Evolutionary conservation across 2,888 invertebrate genomes (phyloP).

Genomic region (Melieria crassipennis): DNA sequence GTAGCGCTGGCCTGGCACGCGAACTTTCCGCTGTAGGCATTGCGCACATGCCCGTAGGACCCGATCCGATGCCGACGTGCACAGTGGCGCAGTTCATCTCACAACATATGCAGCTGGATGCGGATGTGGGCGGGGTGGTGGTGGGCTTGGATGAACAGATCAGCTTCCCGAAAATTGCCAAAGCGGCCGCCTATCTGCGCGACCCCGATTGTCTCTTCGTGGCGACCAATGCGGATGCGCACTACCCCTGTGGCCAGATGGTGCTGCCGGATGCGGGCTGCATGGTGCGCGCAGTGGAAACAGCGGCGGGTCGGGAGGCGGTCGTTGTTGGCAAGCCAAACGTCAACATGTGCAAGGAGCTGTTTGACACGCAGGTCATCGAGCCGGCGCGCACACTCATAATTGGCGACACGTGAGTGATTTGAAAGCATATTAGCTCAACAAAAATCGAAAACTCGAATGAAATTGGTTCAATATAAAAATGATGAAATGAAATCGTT

Average conservation of each 20-base stretch:
- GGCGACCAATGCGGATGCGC: slow-evolving; percentile 93
- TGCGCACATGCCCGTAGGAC: slow-evolving; percentile 77
- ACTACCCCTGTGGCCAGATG: slow-evolving; percentile 80
- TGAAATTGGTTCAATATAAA: not conserved
- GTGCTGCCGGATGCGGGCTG: slow-evolving; percentile 83
- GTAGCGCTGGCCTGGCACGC: slow-evolving; percentile 80
- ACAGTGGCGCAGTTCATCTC: slow-evolving; percentile 64
- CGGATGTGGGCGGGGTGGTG: slow-evolving; percentile 89
- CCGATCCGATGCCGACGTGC: slow-evolving; percentile 71
- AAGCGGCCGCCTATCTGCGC: slow-evolving; percentile 87
- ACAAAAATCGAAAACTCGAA: too few species aligned
- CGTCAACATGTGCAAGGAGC: slow-evolving; percentile 78
- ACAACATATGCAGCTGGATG: slow-evolving; percentile 66
- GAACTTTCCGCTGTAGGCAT: slow-evolving; percentile 86
- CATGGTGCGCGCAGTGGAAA: slow-evolving; percentile 84
- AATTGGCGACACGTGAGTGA: slow-evolving; percentile 60
- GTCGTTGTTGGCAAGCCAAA: slow-evolving; percentile 91
- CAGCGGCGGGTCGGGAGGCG: slow-evolving; percentile 81
- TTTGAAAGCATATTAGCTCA: too few species aligned
- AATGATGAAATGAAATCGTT: not conserved
- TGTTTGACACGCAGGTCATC: slow-evolving; percentile 76
- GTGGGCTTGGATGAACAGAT: slow-evolving; percentile 95
- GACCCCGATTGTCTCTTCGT: slow-evolving; percentile 83
- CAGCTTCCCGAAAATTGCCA: slow-evolving; percentile 89
- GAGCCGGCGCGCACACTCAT: slow-evolving; percentile 77